These are phyloP conservation scores for Autographa gamma DNA, from an alignment of 2,888 invertebrate genomes.

Conservation along the genomic window DNA sequence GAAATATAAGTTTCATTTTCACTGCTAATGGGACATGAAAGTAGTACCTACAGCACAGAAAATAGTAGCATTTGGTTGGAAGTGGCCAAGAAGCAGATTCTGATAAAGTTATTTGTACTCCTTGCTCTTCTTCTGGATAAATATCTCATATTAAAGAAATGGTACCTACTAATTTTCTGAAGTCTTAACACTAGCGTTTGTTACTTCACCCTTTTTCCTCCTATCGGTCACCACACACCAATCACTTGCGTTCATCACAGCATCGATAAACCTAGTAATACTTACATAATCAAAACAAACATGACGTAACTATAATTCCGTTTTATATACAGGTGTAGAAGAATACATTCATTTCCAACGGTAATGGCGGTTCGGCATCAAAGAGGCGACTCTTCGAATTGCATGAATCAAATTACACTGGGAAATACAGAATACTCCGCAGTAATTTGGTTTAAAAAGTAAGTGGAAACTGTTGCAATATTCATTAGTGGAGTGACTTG, in stretches of 20 bases:
- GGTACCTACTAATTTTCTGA: too few relatives aligned
- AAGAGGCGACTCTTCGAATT: constrained; percentile 16
- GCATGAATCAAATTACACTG: constrained; percentile 28
- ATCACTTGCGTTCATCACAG: too few relatives aligned
- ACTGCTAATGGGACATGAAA: not conserved
- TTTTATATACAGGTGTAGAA: not conserved
- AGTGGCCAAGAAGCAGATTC: too few relatives aligned
- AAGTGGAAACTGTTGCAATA: constrained; percentile 12
- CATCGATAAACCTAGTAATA: not conserved
- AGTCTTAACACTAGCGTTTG: too few relatives aligned
- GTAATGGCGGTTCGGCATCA: constrained; percentile 6
- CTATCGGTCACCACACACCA: too few relatives aligned
- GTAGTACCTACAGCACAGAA: too few relatives aligned
- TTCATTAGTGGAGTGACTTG: constrained; percentile 9
- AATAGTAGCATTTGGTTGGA: too few relatives aligned
- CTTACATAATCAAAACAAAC: not conserved
- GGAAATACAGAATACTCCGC: not conserved
- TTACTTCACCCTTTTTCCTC: too few relatives aligned
- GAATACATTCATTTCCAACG: not conserved
- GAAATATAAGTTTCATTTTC: not conserved
- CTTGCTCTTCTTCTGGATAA: too few relatives aligned
- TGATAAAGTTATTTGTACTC: too few relatives aligned
- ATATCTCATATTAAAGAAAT: too few relatives aligned
- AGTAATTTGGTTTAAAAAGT: constrained; percentile 27
- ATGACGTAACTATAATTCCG: not conserved